Evolutionary conservation across 2,888 invertebrate genomes (phyloP).

Genomic region (Boloria euphrosyne): DNA sequence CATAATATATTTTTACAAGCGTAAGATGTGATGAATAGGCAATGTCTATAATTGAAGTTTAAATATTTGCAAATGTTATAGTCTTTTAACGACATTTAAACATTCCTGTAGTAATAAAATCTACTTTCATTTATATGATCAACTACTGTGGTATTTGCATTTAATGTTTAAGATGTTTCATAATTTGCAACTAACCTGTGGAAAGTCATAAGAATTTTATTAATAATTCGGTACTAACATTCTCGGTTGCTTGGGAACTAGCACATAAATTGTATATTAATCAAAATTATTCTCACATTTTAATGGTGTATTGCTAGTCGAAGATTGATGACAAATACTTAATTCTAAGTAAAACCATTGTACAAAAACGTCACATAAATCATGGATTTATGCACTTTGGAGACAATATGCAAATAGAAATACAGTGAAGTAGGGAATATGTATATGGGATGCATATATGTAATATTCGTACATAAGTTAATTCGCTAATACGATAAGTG

Average conservation of each 20-base stretch:
- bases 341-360: constrained; percentile 29
- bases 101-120: constrained; percentile 9
- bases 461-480: constrained; percentile 17
- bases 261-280: constrained; percentile 36
- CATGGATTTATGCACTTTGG: constrained; percentile 37
- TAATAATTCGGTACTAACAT: constrained; percentile 43
- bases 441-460: constrained; percentile 36
- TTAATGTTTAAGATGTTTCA: constrained; percentile 19
- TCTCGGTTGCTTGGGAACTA: constrained; percentile 45
- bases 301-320: constrained; percentile 42
- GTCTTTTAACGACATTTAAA: constrained; percentile 1
- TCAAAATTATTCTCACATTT: constrained; percentile 24
- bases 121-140: no score
- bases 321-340: constrained; percentile 25
- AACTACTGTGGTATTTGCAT: not conserved
- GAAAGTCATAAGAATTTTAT: constrained; percentile 24
- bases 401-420: constrained; percentile 42
- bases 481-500: constrained; percentile 19
- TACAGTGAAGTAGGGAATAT: constrained; percentile 31
- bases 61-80: constrained; percentile 6
- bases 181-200: constrained; percentile 35
- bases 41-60: constrained; percentile 11
- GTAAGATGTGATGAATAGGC: constrained; percentile 14
- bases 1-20: constrained; percentile 22
- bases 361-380: constrained; percentile 36